A percentile compares a stretch with the other conserved stretches of the same genome.
Evolutionary conservation across 1,140 invertebrate genomes (phyloP).

Genomic region (Idris sp.): DNA sequence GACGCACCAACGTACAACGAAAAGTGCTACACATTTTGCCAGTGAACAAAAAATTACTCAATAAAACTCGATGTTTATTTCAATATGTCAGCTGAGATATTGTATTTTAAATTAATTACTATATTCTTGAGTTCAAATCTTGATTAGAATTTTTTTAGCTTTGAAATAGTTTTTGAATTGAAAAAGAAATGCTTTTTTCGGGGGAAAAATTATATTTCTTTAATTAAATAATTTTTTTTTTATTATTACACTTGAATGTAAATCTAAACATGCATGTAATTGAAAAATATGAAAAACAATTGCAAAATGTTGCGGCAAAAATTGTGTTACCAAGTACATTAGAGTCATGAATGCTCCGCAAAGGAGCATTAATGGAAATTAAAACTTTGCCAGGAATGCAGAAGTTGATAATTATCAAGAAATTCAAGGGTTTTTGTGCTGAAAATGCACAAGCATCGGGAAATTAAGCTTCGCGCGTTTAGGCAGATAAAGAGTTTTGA

Average conservation of each 20-base stretch:
- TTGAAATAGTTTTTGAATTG: too few species aligned
- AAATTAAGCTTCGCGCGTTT: slow-evolving; percentile 36
- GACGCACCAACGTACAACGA: slow-evolving; percentile 38
- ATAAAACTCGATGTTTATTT: slow-evolving; percentile 17
- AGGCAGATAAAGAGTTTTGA: too few species aligned
- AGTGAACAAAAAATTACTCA: slow-evolving; percentile 18
- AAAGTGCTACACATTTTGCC: slow-evolving; percentile 27
- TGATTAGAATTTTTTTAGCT: too few species aligned
- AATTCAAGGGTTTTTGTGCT: slow-evolving; percentile 33
- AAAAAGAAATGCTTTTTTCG: too few species aligned
- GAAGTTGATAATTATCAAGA: slow-evolving; percentile 42
- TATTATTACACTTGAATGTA: too few species aligned
- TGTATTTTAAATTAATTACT: too few species aligned
- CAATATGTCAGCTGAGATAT: neutral
- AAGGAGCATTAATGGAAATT: slow-evolving; percentile 36
- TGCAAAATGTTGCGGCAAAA: neutral
- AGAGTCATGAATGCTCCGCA: slow-evolving; percentile 24
- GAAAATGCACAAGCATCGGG: slow-evolving; percentile 28
- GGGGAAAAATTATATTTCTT: too few species aligned
- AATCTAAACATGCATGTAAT: too few species aligned
- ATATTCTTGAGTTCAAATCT: too few species aligned
- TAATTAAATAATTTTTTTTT: too few species aligned
- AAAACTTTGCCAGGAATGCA: slow-evolving; percentile 24
- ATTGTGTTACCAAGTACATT: slow-evolving; percentile 21
- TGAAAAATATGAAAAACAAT: too few species aligned